phyloP scores from a whole-genome alignment of 2,888 invertebrate species.

The Caenorhabditis sulstoni region DNA sequence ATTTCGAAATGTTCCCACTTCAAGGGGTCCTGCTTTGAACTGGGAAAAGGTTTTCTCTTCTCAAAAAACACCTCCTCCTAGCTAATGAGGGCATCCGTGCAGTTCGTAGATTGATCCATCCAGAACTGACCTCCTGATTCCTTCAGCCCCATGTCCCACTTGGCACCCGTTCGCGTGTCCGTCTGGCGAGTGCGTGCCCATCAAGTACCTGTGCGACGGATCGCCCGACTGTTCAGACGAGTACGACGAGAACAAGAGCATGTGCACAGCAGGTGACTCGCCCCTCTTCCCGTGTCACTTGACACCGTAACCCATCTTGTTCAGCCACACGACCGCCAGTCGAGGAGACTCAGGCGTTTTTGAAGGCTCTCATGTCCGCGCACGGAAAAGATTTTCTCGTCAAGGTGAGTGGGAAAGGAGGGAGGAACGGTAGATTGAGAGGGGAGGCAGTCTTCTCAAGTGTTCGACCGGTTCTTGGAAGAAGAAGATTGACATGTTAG shows the following conservation, averaged over 20 bases:
- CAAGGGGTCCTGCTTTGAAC: too few relatives aligned
- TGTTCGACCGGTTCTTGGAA: constrained; percentile 48
- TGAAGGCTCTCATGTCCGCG: constrained; percentile 93
- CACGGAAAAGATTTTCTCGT: constrained; percentile 97
- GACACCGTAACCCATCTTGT: constrained; percentile 56
- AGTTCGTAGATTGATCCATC: background rate
- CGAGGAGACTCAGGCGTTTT: constrained; percentile 94
- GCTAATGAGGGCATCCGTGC: constrained; percentile 7
- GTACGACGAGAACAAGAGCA: constrained; percentile 94
- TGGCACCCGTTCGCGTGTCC: constrained; percentile 98
- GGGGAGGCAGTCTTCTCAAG: constrained; percentile 24
- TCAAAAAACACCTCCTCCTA: too few relatives aligned
- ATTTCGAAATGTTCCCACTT: background rate
- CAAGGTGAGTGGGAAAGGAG: constrained; percentile 84
- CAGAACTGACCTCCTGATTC: background rate
- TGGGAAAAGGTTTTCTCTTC: too few relatives aligned
- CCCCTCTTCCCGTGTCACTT: constrained; percentile 39
- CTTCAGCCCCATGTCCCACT: constrained; percentile 86
- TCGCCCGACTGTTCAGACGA: constrained; percentile 93
- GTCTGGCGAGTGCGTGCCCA: constrained; percentile 92
- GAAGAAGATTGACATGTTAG: constrained; percentile 49
- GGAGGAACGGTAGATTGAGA: constrained; percentile 17
- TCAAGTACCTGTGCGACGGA: constrained; percentile 95
- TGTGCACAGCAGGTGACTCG: constrained; percentile 93
- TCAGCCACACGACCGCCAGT: constrained; percentile 95